Base-by-base conservation (phyloP, 2,888 invertebrate species). In the Elegia similella region DNA sequence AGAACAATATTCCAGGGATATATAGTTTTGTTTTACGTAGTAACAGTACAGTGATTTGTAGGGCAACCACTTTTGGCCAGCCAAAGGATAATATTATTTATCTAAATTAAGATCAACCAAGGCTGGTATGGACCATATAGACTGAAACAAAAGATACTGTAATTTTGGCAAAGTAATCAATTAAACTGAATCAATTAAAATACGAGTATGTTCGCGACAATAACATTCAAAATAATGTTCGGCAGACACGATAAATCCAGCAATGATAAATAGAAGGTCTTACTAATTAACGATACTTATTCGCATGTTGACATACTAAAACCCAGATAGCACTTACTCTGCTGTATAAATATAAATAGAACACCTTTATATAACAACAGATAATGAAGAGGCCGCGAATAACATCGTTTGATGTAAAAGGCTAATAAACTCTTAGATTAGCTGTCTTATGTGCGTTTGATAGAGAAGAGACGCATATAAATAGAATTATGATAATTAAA, bases 351-450 rank as follows among this genome's bases (percentile, higher is more conserved):
- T 5, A 48, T 30, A 48, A 29, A 34, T 34, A 50, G 12, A 32
- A 34, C 6, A 12, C 6, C 16, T 50, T 34, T 50, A 13, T 10
- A 34, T n/a, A n/a, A n/a, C 13, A 15, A 7, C 32, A 50, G 16
- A 50, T 34, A 50, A 43, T 15, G 15, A 3, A 15, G 48, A 48
- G 12, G 32, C 10, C 8, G 2, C 2, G 23, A 23, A 3, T 23
- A 5, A 2, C 23, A 23, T 23, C 15, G 30, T 15, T 48, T 13
- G 13, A 32, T 7, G n/a, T 34, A 32, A 32, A 15, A 32, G 15
- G 16, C 17, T 47, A 50, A 34, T 50, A 50, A 50, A 50, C 48
- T 30, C 30, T 34, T 15, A 50, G 32, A 32, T 50, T 50, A 34
- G 10, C 32, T 16, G 48, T 5, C 48, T 34, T 29, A n/a, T 7